phyloP scores from a whole-genome alignment of 2,113 vertebrate species.

The Embiotoca jacksoni region DNA sequence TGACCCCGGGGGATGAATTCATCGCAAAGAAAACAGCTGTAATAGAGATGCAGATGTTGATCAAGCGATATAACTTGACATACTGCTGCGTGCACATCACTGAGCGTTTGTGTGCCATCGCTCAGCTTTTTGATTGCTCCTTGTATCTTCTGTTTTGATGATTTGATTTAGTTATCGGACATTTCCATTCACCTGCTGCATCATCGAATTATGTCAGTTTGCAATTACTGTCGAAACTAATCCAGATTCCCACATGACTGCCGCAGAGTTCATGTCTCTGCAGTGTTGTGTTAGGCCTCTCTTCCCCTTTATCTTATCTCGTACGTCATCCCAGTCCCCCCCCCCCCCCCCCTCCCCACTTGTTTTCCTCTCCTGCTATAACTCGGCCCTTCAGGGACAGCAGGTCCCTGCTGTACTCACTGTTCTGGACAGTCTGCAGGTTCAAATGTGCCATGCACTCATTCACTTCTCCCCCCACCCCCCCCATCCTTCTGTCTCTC shows the following conservation, averaged over 20 bases:
- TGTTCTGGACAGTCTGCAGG: constrained; percentile 36
- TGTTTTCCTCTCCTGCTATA: neutral
- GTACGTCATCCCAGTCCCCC: constrained; percentile 33
- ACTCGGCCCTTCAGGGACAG: neutral
- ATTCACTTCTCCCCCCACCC: constrained; percentile 16
- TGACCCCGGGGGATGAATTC: no score
- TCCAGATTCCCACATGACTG: neutral
- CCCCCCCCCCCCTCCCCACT: neutral
- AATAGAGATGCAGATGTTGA: no score
- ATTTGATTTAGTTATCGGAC: no score
- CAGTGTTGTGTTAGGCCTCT: neutral
- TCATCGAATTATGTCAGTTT: no score
- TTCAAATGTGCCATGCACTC: constrained; percentile 49
- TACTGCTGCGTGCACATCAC: no score
- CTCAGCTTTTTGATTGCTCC: no score
- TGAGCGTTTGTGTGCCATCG: no score
- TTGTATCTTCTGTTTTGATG: no score
- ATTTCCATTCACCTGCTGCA: no score
- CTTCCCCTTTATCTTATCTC: neutral
- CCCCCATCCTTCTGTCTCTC: neutral
- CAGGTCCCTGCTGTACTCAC: constrained; percentile 27
- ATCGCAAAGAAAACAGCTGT: no score
- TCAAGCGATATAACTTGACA: no score
- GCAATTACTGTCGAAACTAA: no score
- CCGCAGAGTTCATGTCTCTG: neutral